Evolutionary conservation across 2,797 vertebrate genomes (phyloP).

Genomic region (Coccyzus lansbergi): DNA sequence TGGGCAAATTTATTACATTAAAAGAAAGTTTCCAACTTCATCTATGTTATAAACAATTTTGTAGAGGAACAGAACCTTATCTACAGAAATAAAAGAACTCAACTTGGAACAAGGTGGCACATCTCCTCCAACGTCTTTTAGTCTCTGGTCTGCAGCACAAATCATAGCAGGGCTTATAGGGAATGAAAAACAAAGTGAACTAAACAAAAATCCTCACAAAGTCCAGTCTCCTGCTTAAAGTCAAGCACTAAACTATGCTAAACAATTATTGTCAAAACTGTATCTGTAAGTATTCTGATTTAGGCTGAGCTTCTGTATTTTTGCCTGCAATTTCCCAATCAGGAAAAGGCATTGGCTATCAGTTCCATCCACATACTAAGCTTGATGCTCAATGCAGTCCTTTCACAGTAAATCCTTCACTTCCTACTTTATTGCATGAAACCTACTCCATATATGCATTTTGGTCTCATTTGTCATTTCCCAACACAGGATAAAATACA

Average conservation of each 20-base stretch:
- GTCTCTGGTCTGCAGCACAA: background rate
- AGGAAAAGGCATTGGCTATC: background rate
- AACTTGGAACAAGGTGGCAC: background rate
- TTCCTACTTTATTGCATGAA: background rate
- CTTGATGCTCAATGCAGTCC: background rate
- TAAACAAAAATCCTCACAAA: rapidly evolving
- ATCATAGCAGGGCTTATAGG: background rate
- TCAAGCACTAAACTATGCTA: background rate
- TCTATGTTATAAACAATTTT: background rate
- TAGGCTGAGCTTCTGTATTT: background rate
- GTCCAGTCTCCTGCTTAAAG: background rate
- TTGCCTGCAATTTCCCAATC: background rate
- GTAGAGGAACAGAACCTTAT: background rate
- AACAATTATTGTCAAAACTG: background rate
- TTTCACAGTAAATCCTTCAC: background rate
- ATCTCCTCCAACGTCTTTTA: background rate
- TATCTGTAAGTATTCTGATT: background rate
- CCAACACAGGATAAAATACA: background rate
- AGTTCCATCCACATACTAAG: background rate
- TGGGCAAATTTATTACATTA: background rate
- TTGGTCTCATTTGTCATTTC: background rate
- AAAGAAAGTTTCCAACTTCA: background rate
- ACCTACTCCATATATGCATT: background rate
- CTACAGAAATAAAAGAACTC: background rate
- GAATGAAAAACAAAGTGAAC: background rate